Conservation (phyloP, 30 jellyfish, hydroid and myxozoan genomes). For the Chironex yamaguchii region DNA sequence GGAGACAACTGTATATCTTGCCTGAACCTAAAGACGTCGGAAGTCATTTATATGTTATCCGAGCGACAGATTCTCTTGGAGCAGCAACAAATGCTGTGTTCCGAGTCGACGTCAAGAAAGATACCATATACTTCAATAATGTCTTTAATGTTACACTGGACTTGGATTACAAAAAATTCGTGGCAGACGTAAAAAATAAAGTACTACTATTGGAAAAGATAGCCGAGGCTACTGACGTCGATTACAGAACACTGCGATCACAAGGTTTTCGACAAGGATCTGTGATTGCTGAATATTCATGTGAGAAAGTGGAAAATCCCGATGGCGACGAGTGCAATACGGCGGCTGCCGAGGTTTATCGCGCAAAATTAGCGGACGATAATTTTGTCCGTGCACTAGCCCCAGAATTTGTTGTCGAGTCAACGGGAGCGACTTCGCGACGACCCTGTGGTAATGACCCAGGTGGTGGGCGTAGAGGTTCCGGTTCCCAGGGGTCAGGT, state of each 20-base stretch:
- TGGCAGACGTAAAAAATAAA: conserved; percentile 45
- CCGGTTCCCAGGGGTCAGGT: conserved; percentile 17
- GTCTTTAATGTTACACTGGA: conserved; percentile 80
- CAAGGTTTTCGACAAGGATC: conserved; percentile 80
- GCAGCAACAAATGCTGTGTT: conserved; percentile 69
- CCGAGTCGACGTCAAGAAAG: conserved; percentile 73
- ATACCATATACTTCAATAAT: conserved; percentile 35
- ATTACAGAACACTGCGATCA: conserved; percentile 45
- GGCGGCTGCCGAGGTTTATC: conserved; percentile 65
- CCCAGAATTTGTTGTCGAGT: conserved; percentile 56
- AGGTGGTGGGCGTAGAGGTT: background rate
- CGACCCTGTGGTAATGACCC: conserved; percentile 24
- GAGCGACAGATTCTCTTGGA: conserved; percentile 88
- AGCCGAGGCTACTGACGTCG: conserved; percentile 75
- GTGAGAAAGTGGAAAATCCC: conserved; percentile 36
- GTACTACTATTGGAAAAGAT: conserved; percentile 69
- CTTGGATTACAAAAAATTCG: conserved; percentile 35
- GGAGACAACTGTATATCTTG: conserved; percentile 48
- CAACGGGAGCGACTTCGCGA: conserved; percentile 17
- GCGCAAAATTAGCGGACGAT: conserved; percentile 58
- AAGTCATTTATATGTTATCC: conserved; percentile 60
- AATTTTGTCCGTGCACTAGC: conserved; percentile 63
- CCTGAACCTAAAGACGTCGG: conserved; percentile 62
- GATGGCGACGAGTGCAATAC: conserved; percentile 61
- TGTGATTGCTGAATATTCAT: conserved; percentile 71